Evolutionary conservation across 2,888 invertebrate species (phyloP), one percentile per base, ranked within the genome.

Genomic region (Ophion ventricosus): DNA sequence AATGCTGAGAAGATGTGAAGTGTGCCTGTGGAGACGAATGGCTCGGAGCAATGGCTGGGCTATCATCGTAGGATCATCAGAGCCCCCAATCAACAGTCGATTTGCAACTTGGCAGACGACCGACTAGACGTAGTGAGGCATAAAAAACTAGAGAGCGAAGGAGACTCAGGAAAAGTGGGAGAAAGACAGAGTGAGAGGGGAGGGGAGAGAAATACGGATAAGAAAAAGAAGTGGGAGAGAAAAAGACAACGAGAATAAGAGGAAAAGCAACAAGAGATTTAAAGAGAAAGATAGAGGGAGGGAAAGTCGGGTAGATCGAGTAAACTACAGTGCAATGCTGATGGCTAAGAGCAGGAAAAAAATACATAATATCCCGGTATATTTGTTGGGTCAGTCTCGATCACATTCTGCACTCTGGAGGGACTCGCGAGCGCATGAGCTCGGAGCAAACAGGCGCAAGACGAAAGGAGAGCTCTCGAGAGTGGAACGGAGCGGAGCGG

Each of bases 401-500:
- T 87, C 87, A 87, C 83, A 85, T 88, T 87, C 88, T 85, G 85
- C 85, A 83, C 81, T 75, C 76, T 80, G 82, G 64, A 67, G 67
- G 57, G 57, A 67, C 69, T 74, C 56, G 75, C 77, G 83, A 20
- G 82, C 66, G 67, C 61, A 69, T 57, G 78, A 64, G 74, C 67
- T 56, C 80, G 17, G 64, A 35, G 66, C 43, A 78, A 78, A 74
- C 76, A 75, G 66, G 70, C 83, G 75, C 81, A 82, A 67, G 73
- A 56, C 70, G 70, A 70, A 78, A 78, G 63, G 76, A 75, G 66
- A 73, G 70, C 54, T 72, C 75, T 54, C 74, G 87, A 79, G 85
- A 80, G 85, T 80, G 84, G 87, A 74, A 82, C 80, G 84, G 86
- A 86, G 87, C 87, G 87, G 87, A 82, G 85, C 86, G 87, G 86